Evolutionary conservation across 2,888 invertebrate genomes (phyloP), one percentile per base, ranked within the genome.

Genomic region (Dorcus hopei): DNA sequence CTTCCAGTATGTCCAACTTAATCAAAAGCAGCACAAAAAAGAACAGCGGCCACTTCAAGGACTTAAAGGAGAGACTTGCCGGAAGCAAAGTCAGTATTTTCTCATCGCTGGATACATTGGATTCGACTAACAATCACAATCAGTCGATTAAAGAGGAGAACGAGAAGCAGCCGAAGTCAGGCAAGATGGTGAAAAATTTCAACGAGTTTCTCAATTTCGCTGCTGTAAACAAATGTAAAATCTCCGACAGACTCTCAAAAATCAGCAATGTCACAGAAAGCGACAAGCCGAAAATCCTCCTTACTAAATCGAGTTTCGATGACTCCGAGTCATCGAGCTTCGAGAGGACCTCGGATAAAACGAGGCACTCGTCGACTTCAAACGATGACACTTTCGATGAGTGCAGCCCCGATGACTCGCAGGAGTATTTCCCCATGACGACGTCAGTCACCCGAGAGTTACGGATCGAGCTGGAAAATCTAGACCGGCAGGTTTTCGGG

Each of bases 371-470:
- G 1, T 74, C 74, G 3, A 76, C 74, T 49, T 72, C 70, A 53
- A 73, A 71, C 33, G 72, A 75, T 49, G 73, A 78, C 61, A 76
- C 77, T 1, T 77, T 83, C 63, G 85, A 86, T 58, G 85, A 85
- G 49, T 85, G 85, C 66, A 91, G 91, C 62, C 90, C 90, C 0
- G 91, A 91, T 67, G 91, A 92, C 74, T 88, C 89, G 1, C 88
- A 90, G 67, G 90, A 90, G 72, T 93, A 92, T 74, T 90, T 90
- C 72, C 92, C 93, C 2, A 89, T 94, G 87, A 91, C 91, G 0
- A 93, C 91, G 3, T 91, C 93, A 2, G 90, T 93, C 81, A 93
- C 93, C 0, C 84, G 91, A 68, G 93, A 93, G 74, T 78, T 93
- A 68, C 84, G 89, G 68, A 81, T 93, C 49, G 93, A 93, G 75